Evolutionary conservation across 2,797 vertebrate genomes (phyloP).

Genomic region (Coluber constrictor): DNA sequence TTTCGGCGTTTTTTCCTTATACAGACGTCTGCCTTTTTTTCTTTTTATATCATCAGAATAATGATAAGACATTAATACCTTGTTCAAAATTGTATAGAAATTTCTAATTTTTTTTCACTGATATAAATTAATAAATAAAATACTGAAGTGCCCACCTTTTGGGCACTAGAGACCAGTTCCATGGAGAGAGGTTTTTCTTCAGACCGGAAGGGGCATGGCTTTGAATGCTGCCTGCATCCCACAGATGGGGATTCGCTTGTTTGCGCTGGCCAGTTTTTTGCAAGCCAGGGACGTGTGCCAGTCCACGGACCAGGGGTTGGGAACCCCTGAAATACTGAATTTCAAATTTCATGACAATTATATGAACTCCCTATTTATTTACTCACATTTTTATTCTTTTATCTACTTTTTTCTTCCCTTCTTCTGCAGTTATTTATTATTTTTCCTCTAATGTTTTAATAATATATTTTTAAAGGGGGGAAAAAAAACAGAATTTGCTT

Average conservation of each 20-base stretch:
- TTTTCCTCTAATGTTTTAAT: background rate
- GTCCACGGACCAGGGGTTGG: no score
- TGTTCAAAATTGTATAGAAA: background rate
- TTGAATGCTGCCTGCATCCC: background rate
- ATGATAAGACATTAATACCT: background rate
- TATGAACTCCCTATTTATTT: background rate
- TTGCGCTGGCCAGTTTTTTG: background rate
- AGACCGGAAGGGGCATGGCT: background rate
- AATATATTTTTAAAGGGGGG: background rate
- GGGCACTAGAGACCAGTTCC: background rate
- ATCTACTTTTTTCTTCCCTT: background rate
- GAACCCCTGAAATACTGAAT: background rate
- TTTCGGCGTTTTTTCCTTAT: background rate
- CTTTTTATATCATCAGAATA: background rate
- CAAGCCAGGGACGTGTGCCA: no score
- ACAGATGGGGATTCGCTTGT: background rate
- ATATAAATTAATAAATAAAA: background rate
- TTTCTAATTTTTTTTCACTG: background rate
- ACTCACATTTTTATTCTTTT: background rate
- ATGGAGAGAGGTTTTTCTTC: background rate
- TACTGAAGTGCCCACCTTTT: background rate
- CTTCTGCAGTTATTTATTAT: background rate
- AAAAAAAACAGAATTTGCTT: background rate
- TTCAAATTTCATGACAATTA: background rate
- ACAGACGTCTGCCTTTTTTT: background rate